Evolutionary conservation across 2,888 invertebrate species (phyloP), one percentile per base, ranked within the genome.

Genomic region (Dicyrtoma fusca): DNA sequence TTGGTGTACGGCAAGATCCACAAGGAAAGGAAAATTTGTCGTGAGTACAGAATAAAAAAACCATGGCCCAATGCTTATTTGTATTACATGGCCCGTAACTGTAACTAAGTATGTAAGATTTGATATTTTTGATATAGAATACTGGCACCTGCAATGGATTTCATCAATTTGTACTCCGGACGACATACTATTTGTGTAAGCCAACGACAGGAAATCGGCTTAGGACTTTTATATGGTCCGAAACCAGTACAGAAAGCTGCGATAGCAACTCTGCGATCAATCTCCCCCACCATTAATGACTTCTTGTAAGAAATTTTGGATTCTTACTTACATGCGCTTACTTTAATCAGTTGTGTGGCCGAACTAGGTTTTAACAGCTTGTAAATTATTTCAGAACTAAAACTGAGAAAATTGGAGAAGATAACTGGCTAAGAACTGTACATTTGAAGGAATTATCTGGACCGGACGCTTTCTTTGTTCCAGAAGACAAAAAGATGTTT

Each of bases 371-470:
- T n/a, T n/a, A n/a, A n/a, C n/a, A n/a, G n/a, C n/a, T n/a, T n/a
- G n/a, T n/a, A n/a, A n/a, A n/a, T n/a, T n/a, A 17, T 70, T 62
- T 4, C 21, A 70, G 70, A 19, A 26, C 59, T 17, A 71, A 63
- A 44, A 63, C 63, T 13, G 63, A 71, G 53, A 62, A 71, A 34
- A 44, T 71, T 1, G 70, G 70, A 1, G 70, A 71, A 10, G 53
- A 53, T 5, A 26, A 51, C 1, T 63, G 63, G 63, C 34, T 63
- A 10, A 62, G 53, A 21, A 42, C 63, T 19, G 53, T 62, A 42
- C 63, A 71, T 63, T 44, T 71, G 51, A 71, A 63, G 63, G 19
- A 42, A n/a, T 71, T 62, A 49, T 34, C 42, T 6, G 70, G 63
- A 1, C 26, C 62, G 19, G 53, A 63, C 63, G 63, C 70, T 1